Conservation (phyloP, 1,140 invertebrate genomes). For the Drosophila orena region DNA sequence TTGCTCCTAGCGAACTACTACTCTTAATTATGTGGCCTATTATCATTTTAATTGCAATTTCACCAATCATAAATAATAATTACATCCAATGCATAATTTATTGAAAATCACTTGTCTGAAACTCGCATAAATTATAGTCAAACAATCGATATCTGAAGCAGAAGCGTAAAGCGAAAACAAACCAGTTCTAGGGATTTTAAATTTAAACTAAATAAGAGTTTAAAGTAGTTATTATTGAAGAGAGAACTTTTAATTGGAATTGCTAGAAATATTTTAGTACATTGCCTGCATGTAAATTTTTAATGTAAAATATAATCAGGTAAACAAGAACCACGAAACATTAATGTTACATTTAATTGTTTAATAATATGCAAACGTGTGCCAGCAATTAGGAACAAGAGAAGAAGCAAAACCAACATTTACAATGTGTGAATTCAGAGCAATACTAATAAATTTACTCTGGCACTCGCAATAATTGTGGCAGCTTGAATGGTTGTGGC, state of each 20-base stretch:
- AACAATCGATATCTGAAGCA: conserved; percentile 43
- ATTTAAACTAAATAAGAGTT: conserved; percentile 6
- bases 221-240: not conserved
- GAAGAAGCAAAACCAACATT: conserved; percentile 17
- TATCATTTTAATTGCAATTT: conserved; percentile 58
- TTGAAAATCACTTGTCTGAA: conserved; percentile 17
- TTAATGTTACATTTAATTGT: not conserved
- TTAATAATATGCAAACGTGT: conserved; percentile 33
- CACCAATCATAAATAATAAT: conserved; percentile 60
- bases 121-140: conserved; percentile 48
- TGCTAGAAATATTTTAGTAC: too few species aligned
- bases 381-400: conserved; percentile 42
- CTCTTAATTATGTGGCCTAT: conserved; percentile 51
- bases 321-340: conserved; percentile 1
- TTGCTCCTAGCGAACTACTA: conserved; percentile 11
- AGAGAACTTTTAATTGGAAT: too few species aligned
- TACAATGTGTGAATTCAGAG: conserved; percentile 33
- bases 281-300: not conserved
- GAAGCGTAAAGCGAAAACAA: conserved; percentile 1
- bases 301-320: not conserved
- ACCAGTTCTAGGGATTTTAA: not conserved
- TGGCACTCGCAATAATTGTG: conserved; percentile 35
- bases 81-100: conserved; percentile 46
- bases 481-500: conserved; percentile 33
- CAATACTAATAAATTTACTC: conserved; percentile 57